Conservation (phyloP, 2,888 invertebrate genomes). For the Dynastes hyllus region DNA sequence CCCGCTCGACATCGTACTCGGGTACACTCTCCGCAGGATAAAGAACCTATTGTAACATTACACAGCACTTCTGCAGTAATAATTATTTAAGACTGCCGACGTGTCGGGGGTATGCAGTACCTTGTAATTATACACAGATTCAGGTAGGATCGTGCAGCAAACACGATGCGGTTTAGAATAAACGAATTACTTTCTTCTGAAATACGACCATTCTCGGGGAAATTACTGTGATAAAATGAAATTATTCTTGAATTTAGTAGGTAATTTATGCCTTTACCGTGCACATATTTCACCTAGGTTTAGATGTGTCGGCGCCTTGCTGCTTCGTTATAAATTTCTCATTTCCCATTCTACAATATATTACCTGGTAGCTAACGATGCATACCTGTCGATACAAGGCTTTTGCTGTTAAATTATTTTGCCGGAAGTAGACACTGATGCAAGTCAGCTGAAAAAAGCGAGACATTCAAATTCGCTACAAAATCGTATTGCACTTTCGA, state of each 20-base stretch:
- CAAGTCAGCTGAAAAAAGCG: neutral
- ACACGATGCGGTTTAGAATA: constrained; percentile 41
- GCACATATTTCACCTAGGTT: constrained; percentile 13
- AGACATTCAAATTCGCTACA: too few species aligned
- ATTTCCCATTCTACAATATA: constrained; percentile 3
- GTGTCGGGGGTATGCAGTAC: constrained; percentile 35
- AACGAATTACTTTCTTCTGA: constrained; percentile 33
- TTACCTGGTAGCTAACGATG: neutral
- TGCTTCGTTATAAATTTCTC: constrained; percentile 6
- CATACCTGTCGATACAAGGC: neutral
- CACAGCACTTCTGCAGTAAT: constrained; percentile 46
- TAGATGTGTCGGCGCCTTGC: constrained; percentile 7
- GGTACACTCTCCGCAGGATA: constrained; percentile 34
- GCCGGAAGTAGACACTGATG: neutral
- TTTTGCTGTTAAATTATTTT: neutral
- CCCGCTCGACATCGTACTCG: constrained; percentile 34
- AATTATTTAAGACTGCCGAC: constrained; percentile 48
- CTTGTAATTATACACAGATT: constrained; percentile 41
- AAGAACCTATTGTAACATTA: constrained; percentile 48
- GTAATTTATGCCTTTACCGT: constrained; percentile 23
- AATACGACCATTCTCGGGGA: constrained; percentile 22
- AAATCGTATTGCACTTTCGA: too few species aligned
- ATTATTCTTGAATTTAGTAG: constrained; percentile 34
- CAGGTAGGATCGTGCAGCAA: constrained; percentile 42
- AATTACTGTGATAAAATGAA: constrained; percentile 44